Evolutionary conservation across 2,888 invertebrate genomes (phyloP).

Genomic region (Pandemis corylana): DNA sequence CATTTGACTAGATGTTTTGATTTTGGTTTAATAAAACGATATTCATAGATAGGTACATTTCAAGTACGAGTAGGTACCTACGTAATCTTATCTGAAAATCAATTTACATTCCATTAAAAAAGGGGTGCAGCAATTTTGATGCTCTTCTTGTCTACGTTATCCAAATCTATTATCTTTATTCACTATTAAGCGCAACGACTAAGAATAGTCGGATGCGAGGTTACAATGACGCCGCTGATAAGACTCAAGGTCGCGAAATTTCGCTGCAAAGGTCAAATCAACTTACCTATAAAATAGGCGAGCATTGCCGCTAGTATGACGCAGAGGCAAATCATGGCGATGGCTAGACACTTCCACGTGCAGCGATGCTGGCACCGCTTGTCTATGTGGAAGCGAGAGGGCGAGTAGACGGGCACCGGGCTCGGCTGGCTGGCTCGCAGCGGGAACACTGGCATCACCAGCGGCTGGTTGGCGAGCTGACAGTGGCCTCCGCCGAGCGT

Average conservation of each 20-base stretch:
- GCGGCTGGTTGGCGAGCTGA: conserved; percentile 89
- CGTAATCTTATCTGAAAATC: neutral
- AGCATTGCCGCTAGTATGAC: conserved; percentile 96
- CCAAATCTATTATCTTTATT: neutral
- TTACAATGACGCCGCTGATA: conserved; percentile 31
- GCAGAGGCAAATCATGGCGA: conserved; percentile 95
- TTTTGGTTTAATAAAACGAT: neutral
- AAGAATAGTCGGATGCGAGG: conserved; percentile 15
- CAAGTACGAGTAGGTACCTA: neutral
- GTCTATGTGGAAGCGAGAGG: conserved; percentile 97
- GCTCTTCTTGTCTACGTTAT: neutral
- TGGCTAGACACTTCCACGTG: conserved; percentile 98
- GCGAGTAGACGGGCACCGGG: conserved; percentile 90
- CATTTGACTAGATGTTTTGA: neutral
- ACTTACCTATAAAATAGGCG: conserved; percentile 97
- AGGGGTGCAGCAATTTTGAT: neutral
- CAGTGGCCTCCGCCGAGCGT: conserved; percentile 87
- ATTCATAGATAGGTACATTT: neutral
- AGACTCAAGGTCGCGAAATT: conserved; percentile 33
- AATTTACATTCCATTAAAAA: neutral
- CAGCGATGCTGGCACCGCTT: conserved; percentile 97
- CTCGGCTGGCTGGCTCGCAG: conserved; percentile 93
- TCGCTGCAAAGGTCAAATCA: conserved; percentile 23
- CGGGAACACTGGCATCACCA: conserved; percentile 96
- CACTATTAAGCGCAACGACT: neutral